Evolutionary conservation across 2,888 invertebrate species (phyloP), one percentile per base, ranked within the genome.

Genomic region (Buathra laborator): DNA sequence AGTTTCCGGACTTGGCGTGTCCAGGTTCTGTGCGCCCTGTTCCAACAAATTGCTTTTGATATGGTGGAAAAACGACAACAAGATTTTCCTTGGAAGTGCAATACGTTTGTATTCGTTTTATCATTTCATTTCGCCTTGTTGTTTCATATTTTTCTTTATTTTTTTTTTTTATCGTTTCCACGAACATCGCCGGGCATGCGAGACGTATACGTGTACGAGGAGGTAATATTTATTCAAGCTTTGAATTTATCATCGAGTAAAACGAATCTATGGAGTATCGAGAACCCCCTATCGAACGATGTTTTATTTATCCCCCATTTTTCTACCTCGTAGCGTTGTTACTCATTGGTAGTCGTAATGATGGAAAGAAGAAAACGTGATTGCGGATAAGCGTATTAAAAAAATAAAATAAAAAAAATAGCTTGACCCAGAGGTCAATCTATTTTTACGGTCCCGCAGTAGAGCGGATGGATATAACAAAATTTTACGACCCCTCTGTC

Each of bases 401-500:
- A 32, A 24, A 43, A 74, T 19, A 62, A 9, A 44, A 32, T 4
- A 51, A 53, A 32, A 24, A 43, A 74, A 43, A 62, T n/a, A 44
- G 29, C 10, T 29, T 12, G 43, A 62, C 24, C 14, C 74, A 24
- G 29, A 62, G 14, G 3, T 62, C 48, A 16, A 46, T 37, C 19
- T 72, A 16, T 44, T 72, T 59, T 72, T 19, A 16, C 43, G 46
- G 9, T 64, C 16, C 19, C n/a, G 16, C 32, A 64, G 29, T 16
- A 64, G 46, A 46, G 37, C 3, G 7, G 51, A 16, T 3, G n/a
- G 43, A 19, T 75, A n/a, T 29, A 32, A 64, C 46, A 48, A 64
- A 75, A 75, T 16, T 29, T 62, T 48, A 75, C 29, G 74, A 64
- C 7, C 48, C 10, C 62, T 48, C 19, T 14, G 19, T 56, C 44